Conservation (phyloP, 2,888 invertebrate genomes). For the Onchidella celtica region DNA sequence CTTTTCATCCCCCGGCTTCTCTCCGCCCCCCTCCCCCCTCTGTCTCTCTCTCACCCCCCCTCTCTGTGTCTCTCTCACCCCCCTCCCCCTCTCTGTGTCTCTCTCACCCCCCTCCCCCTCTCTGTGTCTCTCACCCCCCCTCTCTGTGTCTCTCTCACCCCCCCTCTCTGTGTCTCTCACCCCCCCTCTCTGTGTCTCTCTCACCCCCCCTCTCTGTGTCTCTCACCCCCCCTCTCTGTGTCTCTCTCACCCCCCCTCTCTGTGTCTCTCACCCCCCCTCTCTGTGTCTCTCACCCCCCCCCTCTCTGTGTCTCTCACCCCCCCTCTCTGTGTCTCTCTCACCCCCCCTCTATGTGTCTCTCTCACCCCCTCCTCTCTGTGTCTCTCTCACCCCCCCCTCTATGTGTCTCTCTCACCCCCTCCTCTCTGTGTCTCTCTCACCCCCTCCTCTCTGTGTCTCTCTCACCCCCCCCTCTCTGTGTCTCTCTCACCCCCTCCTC, state of each 20-base stretch:
- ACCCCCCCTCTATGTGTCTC: background rate
- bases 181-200: background rate
- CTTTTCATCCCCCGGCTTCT: background rate
- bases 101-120: background rate
- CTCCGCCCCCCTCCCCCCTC: background rate
- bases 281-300: background rate
- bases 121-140: background rate
- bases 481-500: background rate
- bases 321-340: background rate
- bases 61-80: background rate
- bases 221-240: background rate
- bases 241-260: background rate
- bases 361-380: background rate
- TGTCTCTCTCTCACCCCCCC: background rate
- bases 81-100: background rate
- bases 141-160: background rate
- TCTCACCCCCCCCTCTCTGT: background rate
- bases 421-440: background rate
- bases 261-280: background rate
- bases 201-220: background rate
- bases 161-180: conserved; percentile 1
- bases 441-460: background rate
- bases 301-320: background rate
- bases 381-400: background rate
- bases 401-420: background rate